A percentile compares a stretch with the other conserved stretches of the same genome.
phyloP scores from a whole-genome alignment of 2,113 vertebrate genomes.

The Microtus montanus region DNA sequence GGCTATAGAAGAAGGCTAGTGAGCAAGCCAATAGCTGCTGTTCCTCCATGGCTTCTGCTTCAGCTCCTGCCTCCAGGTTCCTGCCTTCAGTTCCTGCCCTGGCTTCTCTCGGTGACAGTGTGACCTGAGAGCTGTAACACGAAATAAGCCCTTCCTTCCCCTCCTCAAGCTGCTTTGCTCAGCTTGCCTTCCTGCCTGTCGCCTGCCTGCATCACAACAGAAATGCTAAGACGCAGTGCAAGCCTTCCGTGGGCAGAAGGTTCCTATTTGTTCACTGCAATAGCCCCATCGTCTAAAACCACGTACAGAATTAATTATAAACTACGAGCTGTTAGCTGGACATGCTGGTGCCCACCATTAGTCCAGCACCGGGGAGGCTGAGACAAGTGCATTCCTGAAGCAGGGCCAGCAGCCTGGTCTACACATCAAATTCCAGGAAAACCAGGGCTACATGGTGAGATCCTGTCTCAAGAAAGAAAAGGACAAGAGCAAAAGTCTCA shows the following conservation, averaged over 20 bases:
- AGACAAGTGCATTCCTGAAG: not conserved
- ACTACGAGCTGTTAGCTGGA: not conserved
- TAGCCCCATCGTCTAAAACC: not conserved
- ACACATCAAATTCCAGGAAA: not conserved
- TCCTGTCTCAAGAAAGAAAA: not conserved
- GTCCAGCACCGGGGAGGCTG: not conserved
- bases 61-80: not conserved
- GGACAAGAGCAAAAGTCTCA: not conserved
- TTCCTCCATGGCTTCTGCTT: not conserved
- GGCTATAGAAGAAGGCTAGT: not conserved
- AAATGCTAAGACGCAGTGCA: not conserved
- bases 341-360: not conserved
- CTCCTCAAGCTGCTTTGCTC: not conserved
- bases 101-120: not conserved
- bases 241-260: not conserved
- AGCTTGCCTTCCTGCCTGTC: too few species aligned
- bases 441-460: not conserved
- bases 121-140: not conserved
- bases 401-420: not conserved
- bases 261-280: not conserved
- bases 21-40: not conserved
- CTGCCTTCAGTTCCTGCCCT: not conserved
- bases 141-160: not conserved
- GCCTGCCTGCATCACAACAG: not conserved
- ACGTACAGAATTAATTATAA: not conserved